Conservation (phyloP, 2,888 invertebrate genomes). For the Toxonevra muliebris region DNA sequence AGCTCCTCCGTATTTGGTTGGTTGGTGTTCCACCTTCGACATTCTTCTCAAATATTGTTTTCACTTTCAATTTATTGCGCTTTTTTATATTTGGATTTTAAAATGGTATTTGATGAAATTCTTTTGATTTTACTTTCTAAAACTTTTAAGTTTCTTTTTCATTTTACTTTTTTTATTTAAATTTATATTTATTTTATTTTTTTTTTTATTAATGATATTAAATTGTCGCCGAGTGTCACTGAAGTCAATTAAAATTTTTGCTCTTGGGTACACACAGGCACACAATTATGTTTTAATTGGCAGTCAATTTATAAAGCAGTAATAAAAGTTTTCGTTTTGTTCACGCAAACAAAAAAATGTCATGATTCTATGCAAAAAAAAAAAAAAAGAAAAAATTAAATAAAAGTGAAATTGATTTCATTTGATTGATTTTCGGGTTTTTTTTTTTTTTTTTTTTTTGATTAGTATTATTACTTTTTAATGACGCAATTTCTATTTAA, state of each 20-base stretch:
- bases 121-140: not conserved
- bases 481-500: no score
- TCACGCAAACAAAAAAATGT: not conserved
- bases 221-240: constrained; percentile 14
- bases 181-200: not conserved
- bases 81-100: not conserved
- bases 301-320: not conserved
- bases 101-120: not conserved
- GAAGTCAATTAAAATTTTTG: constrained; percentile 16
- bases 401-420: no score
- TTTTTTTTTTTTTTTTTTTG: no score
- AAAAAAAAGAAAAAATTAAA: no score
- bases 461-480: no score
- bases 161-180: not conserved
- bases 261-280: not conserved
- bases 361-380: no score
- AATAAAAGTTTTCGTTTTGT: not conserved
- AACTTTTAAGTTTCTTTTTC: not conserved
- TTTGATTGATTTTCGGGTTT: no score
- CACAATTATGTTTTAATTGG: constrained; percentile 10
- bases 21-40: no score
- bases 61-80: not conserved
- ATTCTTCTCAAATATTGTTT: no score
- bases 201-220: constrained; percentile 8
- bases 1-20: no score